Percentiles rank a stretch among this genome's conserved stretches.
Evolutionary conservation across 2,888 invertebrate species (phyloP).

Genomic region (Chloromyia formosa): DNA sequence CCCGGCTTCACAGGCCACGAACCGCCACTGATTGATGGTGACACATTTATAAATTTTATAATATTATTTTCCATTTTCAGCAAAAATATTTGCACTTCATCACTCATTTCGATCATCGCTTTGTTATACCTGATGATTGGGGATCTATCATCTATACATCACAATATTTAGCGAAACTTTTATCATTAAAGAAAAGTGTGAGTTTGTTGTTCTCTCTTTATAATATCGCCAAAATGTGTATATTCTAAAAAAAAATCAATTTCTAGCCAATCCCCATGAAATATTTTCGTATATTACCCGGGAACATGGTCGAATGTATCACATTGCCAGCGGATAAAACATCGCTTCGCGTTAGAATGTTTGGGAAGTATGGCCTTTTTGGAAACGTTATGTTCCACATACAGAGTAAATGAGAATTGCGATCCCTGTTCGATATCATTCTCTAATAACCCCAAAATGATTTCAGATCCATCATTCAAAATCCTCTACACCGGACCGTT

Average conservation of each 20-base stretch:
- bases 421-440: background rate
- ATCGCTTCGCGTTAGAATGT: background rate
- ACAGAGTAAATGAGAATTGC: background rate
- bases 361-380: background rate
- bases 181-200: background rate
- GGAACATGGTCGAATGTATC: too few relatives aligned
- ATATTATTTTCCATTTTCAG: too few relatives aligned
- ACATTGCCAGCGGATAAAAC: background rate
- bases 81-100: background rate
- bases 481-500: background rate
- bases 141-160: background rate
- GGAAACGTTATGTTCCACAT: background rate
- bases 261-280: background rate
- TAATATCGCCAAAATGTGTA: too few relatives aligned
- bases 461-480: background rate
- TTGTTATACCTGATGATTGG: background rate
- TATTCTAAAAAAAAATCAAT: too few relatives aligned
- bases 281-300: too few relatives aligned
- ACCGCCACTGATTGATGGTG: background rate
- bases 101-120: background rate
- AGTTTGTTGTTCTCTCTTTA: too few relatives aligned
- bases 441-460: background rate
- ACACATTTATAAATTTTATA: background rate
- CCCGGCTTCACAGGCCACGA: too few relatives aligned
- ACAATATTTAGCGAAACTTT: background rate